Conservation (phyloP, 2,797 vertebrate genomes). For the Hafferia zeledoni region DNA sequence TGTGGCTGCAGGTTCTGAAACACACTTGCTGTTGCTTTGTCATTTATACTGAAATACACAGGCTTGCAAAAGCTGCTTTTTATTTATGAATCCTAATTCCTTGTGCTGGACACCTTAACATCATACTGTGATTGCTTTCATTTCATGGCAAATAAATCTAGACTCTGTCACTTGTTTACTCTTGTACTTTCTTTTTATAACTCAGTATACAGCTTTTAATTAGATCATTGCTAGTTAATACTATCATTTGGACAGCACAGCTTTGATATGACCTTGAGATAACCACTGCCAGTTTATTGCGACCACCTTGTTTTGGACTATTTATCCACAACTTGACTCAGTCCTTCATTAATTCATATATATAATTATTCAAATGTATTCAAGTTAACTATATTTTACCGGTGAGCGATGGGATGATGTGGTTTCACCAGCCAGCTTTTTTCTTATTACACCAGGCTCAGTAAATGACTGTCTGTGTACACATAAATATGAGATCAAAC, state of each 20-base stretch:
- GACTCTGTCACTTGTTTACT: not conserved
- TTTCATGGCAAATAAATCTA: conserved; percentile 49
- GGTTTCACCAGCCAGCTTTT: not conserved
- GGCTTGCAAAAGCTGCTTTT: not conserved
- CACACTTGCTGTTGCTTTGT: not conserved
- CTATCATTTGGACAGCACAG: not conserved
- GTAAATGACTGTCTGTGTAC: not conserved
- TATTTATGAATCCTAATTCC: conserved; percentile 18
- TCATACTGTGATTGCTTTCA: not conserved
- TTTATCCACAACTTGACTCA: not conserved
- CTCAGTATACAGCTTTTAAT: not conserved
- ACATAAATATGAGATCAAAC: not conserved
- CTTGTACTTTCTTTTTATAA: not conserved
- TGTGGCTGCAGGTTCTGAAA: not conserved
- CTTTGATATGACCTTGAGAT: not conserved
- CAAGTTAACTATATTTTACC: not conserved
- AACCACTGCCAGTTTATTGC: not conserved
- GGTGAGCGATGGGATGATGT: not conserved
- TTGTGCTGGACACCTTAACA: not conserved
- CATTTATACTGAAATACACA: not conserved
- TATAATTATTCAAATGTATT: not conserved
- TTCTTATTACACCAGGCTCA: not conserved
- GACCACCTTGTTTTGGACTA: not conserved
- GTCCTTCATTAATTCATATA: not conserved
- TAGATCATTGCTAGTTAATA: not conserved